Conservation (phyloP, 2,888 invertebrate species). For the Leucophenga maculata region DNA sequence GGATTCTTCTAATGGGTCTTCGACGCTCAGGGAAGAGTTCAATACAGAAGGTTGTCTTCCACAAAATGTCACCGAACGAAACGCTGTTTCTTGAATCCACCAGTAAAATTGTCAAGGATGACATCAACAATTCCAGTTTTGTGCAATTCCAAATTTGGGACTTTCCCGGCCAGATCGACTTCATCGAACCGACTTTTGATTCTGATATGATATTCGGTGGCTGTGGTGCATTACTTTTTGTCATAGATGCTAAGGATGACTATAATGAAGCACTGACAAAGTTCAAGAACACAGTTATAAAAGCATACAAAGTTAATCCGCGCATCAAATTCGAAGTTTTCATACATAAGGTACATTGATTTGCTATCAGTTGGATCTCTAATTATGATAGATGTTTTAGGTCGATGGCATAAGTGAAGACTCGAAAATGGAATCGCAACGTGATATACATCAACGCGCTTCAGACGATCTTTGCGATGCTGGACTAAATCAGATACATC, state of each 20-base stretch:
- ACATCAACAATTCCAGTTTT: constrained; percentile 95
- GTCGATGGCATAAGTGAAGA: constrained; percentile 99
- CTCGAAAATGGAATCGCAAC: constrained; percentile 98
- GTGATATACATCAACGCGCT: constrained; percentile 97
- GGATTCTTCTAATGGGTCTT: constrained; percentile 95
- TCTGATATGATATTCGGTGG: constrained; percentile 96
- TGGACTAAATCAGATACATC: constrained; percentile 88
- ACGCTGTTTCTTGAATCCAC: constrained; percentile 98
- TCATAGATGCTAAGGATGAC: constrained; percentile 98
- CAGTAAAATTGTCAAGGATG: constrained; percentile 98
- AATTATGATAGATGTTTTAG: constrained; percentile 54
- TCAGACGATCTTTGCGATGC: constrained; percentile 94
- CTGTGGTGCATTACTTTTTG: constrained; percentile 98
- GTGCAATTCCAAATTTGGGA: constrained; percentile 99
- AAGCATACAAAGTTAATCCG: constrained; percentile 95
- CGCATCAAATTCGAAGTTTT: constrained; percentile 98
- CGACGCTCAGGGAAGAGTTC: constrained; percentile 98
- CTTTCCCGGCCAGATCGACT: constrained; percentile 98
- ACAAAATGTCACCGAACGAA: constrained; percentile 99
- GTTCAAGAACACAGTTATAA: constrained; percentile 92
- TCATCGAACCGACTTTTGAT: constrained; percentile 96
- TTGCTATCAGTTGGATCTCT: background rate
- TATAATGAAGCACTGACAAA: constrained; percentile 96
- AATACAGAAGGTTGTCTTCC: constrained; percentile 99
- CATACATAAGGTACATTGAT: constrained; percentile 87